These are phyloP conservation scores for Scylla paramamosain DNA, from an alignment of 1,140 invertebrate species.

Conservation along the genomic window DNA sequence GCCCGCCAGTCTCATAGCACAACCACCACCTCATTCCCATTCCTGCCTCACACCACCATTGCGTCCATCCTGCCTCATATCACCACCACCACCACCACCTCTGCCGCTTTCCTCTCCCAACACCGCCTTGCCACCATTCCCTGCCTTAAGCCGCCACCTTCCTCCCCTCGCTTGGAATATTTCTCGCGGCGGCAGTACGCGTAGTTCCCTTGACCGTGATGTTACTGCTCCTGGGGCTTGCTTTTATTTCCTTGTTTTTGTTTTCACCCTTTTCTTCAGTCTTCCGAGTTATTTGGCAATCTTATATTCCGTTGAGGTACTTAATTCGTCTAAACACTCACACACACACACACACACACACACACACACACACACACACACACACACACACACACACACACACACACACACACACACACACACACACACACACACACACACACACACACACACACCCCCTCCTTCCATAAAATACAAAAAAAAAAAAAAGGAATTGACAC, in stretches of 20 bases:
- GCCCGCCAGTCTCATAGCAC: background rate
- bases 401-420: too few species aligned
- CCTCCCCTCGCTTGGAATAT: background rate
- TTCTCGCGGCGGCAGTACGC: background rate
- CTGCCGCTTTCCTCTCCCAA: background rate
- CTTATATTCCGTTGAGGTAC: too few species aligned
- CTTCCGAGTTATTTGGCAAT: too few species aligned
- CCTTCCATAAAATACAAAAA: too few species aligned
- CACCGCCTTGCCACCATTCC: background rate
- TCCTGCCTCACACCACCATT: background rate
- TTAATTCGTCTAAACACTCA: too few species aligned
- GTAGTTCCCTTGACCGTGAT: background rate
- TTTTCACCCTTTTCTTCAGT: background rate
- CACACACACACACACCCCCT: too few species aligned
- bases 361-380: too few species aligned
- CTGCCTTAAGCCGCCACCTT: background rate
- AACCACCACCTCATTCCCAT: slow-evolving; percentile 28
- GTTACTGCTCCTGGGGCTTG: background rate
- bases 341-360: too few species aligned
- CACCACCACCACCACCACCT: background rate
- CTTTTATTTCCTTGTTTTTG: background rate
- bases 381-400: too few species aligned
- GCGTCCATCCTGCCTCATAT: background rate
- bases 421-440: too few species aligned
- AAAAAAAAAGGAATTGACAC: too few species aligned